Percentiles rank a stretch among this genome's conserved stretches.
phyloP scores from a whole-genome alignment of 2,113 vertebrate species.

The Cryptotis parvus region DNA sequence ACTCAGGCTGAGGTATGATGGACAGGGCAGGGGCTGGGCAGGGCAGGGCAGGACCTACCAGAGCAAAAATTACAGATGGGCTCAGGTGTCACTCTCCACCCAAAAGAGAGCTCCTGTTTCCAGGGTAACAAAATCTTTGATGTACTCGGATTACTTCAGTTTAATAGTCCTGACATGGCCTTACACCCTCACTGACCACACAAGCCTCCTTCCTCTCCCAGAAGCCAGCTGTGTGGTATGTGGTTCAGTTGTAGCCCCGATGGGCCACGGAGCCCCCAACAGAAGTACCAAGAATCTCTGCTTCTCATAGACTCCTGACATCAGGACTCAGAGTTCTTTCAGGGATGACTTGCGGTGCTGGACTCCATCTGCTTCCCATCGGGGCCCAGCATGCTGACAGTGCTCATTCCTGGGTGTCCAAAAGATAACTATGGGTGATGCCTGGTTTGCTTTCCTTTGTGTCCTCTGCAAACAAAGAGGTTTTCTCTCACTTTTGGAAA shows the following conservation, averaged over 20 bases:
- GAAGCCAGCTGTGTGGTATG: conserved; percentile 22
- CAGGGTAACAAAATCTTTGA: conserved; percentile 56
- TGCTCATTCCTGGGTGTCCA: too few species aligned
- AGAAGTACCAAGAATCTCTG: not conserved
- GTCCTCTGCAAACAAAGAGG: too few species aligned
- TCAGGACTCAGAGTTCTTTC: not conserved
- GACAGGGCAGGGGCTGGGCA: too few species aligned
- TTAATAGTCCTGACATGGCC: conserved; percentile 45
- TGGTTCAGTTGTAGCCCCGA: conserved; percentile 26
- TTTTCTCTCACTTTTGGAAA: too few species aligned
- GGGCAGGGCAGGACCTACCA: conserved; percentile 6
- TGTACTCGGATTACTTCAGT: not conserved
- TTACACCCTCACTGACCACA: conserved; percentile 1
- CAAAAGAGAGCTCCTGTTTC: not conserved
- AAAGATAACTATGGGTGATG: too few species aligned
- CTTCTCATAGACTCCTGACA: not conserved
- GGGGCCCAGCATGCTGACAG: too few species aligned
- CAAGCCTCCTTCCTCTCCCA: not conserved
- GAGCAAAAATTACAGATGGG: conserved; percentile 49
- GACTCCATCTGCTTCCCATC: not conserved
- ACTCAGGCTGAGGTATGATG: not conserved
- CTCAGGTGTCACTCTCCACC: conserved; percentile 56
- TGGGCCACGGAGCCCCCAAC: not conserved
- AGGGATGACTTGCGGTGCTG: not conserved
- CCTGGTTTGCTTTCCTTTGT: too few species aligned